These are phyloP conservation scores for Nematopogon swammerdamellus DNA, from an alignment of 2,888 invertebrate genomes.

Conservation along the genomic window DNA sequence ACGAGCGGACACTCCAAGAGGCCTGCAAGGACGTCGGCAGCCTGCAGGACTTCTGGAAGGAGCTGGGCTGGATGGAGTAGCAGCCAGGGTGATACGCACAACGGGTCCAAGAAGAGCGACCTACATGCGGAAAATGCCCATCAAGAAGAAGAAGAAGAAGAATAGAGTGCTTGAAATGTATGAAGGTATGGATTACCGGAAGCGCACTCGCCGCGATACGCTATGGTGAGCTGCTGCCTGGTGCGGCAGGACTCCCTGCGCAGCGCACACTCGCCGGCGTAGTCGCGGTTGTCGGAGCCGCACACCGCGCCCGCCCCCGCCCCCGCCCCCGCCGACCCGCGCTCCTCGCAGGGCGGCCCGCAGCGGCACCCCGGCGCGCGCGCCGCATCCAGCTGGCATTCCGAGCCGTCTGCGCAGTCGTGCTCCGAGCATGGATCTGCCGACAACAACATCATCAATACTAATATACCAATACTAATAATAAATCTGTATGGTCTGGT, in stretches of 20 bases:
- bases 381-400: conserved; percentile 78
- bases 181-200: conserved; percentile 64
- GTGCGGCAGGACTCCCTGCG: conserved; percentile 76
- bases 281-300: conserved; percentile 76
- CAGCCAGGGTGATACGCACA: too few species aligned
- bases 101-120: too few species aligned
- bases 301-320: conserved; percentile 69
- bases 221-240: conserved; percentile 69
- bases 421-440: conserved; percentile 83
- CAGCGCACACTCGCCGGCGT: conserved; percentile 78
- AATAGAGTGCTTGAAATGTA: too few species aligned
- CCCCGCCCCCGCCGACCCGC: conserved; percentile 63
- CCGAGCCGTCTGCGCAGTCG: conserved; percentile 73
- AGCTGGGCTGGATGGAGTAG: too few species aligned
- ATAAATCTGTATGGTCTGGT: too few species aligned
- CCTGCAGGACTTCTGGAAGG: too few species aligned
- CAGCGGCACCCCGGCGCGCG: conserved; percentile 78
- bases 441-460: neutral
- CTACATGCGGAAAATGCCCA: too few species aligned
- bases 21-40: too few species aligned
- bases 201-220: conserved; percentile 80
- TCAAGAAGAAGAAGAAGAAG: too few species aligned
- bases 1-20: too few species aligned
- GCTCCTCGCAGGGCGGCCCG: conserved; percentile 72
- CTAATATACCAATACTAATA: too few species aligned